phyloP scores from a whole-genome alignment of 2,888 invertebrate species.

The Epiperipatus broadwayi region DNA sequence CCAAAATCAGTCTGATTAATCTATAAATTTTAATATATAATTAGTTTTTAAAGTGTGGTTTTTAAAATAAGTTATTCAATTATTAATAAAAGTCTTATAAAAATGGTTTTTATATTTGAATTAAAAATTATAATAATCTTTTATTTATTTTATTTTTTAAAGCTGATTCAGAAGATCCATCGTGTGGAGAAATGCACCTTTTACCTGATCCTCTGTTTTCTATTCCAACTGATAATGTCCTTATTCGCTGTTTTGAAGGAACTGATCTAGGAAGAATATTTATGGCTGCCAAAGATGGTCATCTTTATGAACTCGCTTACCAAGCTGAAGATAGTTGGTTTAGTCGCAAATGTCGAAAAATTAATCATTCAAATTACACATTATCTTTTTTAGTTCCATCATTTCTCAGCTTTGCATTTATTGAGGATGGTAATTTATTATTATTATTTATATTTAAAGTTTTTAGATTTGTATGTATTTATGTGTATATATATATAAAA shows the following conservation, averaged over 20 bases:
- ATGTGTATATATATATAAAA: too few relatives aligned
- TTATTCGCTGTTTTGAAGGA: constrained; percentile 60
- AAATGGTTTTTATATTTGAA: neutral
- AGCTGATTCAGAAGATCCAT: constrained; percentile 13
- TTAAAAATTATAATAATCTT: neutral
- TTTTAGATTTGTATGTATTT: too few relatives aligned
- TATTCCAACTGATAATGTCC: constrained; percentile 67
- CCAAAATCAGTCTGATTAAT: too few relatives aligned
- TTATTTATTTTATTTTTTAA: constrained; percentile 7
- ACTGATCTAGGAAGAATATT: constrained; percentile 72
- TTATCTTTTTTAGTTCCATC: constrained; percentile 72
- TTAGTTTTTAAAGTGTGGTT: too few relatives aligned
- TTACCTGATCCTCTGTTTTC: constrained; percentile 87
- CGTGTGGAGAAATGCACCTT: constrained; percentile 74
- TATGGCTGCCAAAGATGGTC: constrained; percentile 81
- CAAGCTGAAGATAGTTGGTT: constrained; percentile 62
- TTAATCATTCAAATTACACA: constrained; percentile 74
- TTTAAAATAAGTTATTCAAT: too few relatives aligned
- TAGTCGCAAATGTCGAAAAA: constrained; percentile 77
- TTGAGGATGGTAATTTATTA: constrained; percentile 50
- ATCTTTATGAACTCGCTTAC: constrained; percentile 80
- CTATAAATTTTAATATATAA: too few relatives aligned
- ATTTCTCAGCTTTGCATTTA: constrained; percentile 54
- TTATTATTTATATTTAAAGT: too few relatives aligned
- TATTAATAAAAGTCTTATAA: constrained; percentile 5